Percentiles rank a stretch among this genome's conserved stretches.
Evolutionary conservation across 2,888 invertebrate genomes (phyloP).

Genomic region (Diogma glabrata): DNA sequence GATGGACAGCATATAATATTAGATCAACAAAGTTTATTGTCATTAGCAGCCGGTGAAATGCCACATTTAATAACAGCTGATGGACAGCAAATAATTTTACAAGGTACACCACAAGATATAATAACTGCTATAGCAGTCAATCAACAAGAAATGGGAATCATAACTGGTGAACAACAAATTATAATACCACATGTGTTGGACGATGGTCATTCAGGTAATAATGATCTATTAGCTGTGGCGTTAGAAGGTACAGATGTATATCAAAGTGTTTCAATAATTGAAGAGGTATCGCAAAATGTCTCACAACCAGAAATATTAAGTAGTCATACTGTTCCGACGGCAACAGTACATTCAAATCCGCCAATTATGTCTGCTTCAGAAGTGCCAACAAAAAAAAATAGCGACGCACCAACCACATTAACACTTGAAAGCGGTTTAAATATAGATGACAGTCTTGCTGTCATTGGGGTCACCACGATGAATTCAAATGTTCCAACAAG

Average conservation of each 20-base stretch:
- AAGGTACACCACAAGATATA: slow-evolving; percentile 23
- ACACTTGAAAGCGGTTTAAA: slow-evolving; percentile 20
- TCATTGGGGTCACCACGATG: slow-evolving; percentile 42
- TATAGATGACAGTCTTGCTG: slow-evolving; percentile 45
- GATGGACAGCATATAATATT: slow-evolving; percentile 38
- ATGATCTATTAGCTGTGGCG: slow-evolving; percentile 64
- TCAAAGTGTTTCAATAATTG: slow-evolving; percentile 20
- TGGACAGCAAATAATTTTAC: slow-evolving; percentile 25
- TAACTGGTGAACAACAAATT: slow-evolving; percentile 18
- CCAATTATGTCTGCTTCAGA: slow-evolving; percentile 73
- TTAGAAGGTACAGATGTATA: slow-evolving; percentile 64
- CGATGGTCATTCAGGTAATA: slow-evolving; percentile 35
- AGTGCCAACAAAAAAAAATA: slow-evolving; percentile 44
- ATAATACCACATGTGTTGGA: slow-evolving; percentile 17
- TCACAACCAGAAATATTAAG: slow-evolving; percentile 19
- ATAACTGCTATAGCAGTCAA: slow-evolving; percentile 21
- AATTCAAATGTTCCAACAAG: slow-evolving; percentile 51
- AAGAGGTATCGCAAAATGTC: slow-evolving; percentile 16
- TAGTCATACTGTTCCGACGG: slow-evolving; percentile 46
- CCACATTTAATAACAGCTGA: slow-evolving; percentile 26
- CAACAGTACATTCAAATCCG: slow-evolving; percentile 58
- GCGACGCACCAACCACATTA: slow-evolving; percentile 23
- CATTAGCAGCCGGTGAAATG: slow-evolving; percentile 15
- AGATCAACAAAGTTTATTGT: slow-evolving; percentile 19
- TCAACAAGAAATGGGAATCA: slow-evolving; percentile 16